Evolutionary conservation across 2,113 vertebrate species (phyloP).

Genomic region (Siphamia tubifer): DNA sequence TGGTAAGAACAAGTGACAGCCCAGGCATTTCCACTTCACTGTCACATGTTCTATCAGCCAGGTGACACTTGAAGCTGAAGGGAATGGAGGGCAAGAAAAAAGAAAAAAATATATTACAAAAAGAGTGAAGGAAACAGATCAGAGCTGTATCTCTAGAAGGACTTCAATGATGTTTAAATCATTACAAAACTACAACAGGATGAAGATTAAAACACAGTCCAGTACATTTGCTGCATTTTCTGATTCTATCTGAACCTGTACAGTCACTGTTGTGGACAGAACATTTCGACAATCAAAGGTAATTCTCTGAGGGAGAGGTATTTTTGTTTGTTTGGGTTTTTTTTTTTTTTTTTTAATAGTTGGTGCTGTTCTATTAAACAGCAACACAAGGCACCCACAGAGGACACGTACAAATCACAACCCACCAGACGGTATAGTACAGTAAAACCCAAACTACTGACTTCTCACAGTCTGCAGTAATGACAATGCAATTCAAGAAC

Average conservation of each 20-base stretch:
- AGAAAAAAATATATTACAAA: background rate
- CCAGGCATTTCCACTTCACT: background rate
- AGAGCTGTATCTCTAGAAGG: constrained; percentile 4
- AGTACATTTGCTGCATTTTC: background rate
- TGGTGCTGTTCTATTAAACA: background rate
- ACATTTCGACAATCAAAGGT: background rate
- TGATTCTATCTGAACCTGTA: background rate
- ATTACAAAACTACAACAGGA: background rate
- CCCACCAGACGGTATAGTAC: background rate
- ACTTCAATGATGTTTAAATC: constrained; percentile 7
- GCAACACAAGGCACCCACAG: background rate
- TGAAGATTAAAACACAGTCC: background rate
- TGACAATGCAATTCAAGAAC: no score
- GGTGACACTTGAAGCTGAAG: no score
- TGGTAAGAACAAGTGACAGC: background rate
- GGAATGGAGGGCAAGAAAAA: background rate
- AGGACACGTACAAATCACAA: background rate
- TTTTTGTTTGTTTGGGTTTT: no score
- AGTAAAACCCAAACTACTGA: background rate
- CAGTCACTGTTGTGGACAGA: background rate
- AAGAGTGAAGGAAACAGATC: background rate
- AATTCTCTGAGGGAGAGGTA: background rate
- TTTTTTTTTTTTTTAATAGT: no score
- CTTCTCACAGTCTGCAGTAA: background rate
- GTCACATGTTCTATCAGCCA: background rate